Evolutionary conservation across 2,113 vertebrate species (phyloP).

Genomic region (Boleophthalmus pectinirostris): DNA sequence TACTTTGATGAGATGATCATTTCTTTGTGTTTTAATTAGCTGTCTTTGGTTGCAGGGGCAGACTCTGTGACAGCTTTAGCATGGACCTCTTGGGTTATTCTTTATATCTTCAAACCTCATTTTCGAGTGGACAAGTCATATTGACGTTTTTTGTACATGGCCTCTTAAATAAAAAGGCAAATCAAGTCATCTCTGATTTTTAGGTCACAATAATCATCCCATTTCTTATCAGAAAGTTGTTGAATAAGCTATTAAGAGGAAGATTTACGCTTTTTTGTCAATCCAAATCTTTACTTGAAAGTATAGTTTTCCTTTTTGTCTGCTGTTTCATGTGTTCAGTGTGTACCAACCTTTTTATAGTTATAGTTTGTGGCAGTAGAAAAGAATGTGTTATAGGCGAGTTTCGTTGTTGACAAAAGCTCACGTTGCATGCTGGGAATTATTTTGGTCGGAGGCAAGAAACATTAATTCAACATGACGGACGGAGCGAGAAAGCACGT

Average conservation of each 20-base stretch:
- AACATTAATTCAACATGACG: too few species aligned
- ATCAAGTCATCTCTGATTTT: not conserved
- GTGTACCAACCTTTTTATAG: too few species aligned
- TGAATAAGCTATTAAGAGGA: not conserved
- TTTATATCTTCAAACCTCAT: not conserved
- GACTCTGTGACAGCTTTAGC: constrained; percentile 7
- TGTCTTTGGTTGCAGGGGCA: constrained; percentile 2
- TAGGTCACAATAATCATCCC: not conserved
- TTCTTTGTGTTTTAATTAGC: constrained; percentile 57
- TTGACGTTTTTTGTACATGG: constrained; percentile 4
- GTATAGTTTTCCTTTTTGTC: too few species aligned
- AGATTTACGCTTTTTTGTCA: not conserved
- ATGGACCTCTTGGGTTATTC: constrained; percentile 6
- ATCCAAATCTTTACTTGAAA: not conserved
- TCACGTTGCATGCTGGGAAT: too few species aligned
- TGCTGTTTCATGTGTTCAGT: not conserved
- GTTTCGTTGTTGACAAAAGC: too few species aligned
- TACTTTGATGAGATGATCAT: constrained; percentile 62
- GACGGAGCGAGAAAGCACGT: too few species aligned
- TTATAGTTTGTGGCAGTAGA: too few species aligned
- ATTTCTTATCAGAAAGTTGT: not conserved
- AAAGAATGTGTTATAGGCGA: too few species aligned
- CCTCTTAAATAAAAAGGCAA: not conserved
- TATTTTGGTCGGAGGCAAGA: too few species aligned
- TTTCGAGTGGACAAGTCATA: not conserved